phyloP scores from a whole-genome alignment of 2,888 invertebrate genomes.

The Macrosiphum euphorbiae region DNA sequence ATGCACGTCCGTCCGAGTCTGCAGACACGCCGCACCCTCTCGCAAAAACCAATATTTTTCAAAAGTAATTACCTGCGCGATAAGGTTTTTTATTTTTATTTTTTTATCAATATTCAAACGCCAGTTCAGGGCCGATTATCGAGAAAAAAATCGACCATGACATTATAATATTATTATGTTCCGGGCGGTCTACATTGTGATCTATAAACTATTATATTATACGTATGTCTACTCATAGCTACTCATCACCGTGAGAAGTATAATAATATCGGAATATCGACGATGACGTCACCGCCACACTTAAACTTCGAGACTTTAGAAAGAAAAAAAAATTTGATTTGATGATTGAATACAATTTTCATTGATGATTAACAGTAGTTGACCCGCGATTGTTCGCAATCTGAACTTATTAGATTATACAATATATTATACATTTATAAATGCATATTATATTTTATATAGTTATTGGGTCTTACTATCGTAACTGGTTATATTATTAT shows the following conservation, averaged over 20 bases:
- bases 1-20: neutral
- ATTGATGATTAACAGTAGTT: neutral
- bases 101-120: neutral
- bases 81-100: neutral
- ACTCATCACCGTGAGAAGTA: neutral
- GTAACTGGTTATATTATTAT: neutral
- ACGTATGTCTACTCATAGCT: neutral
- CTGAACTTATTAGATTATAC: no score
- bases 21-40: neutral
- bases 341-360: neutral
- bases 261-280: neutral
- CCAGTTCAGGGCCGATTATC: neutral
- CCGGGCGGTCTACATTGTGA: neutral
- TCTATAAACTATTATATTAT: neutral
- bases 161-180: neutral
- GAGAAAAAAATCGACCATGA: neutral
- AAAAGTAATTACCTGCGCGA: neutral
- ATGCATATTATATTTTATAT: neutral
- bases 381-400: no score
- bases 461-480: neutral
- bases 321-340: neutral
- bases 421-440: neutral
- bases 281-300: neutral
- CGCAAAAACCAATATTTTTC: neutral
- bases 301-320: neutral